Conservation (phyloP, 2,888 invertebrate species). For the Keiferia lycopersicella region DNA sequence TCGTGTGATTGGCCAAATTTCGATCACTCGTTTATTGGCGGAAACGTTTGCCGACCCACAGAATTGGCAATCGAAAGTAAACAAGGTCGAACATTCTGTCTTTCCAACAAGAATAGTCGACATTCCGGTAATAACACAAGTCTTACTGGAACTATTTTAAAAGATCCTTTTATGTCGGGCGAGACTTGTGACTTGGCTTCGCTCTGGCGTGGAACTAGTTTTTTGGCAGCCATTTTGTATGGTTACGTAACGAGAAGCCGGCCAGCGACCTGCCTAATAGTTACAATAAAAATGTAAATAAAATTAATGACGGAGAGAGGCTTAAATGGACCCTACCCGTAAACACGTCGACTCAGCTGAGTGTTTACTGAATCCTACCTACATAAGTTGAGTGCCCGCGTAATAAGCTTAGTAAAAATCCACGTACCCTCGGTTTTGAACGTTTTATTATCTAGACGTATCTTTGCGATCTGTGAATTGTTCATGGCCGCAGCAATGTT, state of each 20-base stretch:
- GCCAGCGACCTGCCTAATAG: constrained; percentile 69
- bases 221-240: constrained; percentile 70
- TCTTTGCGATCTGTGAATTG: constrained; percentile 3
- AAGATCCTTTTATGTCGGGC: constrained; percentile 34
- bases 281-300: constrained; percentile 69
- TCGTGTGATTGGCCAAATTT: background rate
- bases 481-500: background rate
- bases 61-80: constrained; percentile 45
- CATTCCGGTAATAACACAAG: constrained; percentile 12
- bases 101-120: constrained; percentile 18
- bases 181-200: constrained; percentile 41
- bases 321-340: constrained; percentile 46
- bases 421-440: constrained; percentile 8
- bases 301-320: constrained; percentile 59
- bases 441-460: constrained; percentile 23
- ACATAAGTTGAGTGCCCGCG: constrained; percentile 20
- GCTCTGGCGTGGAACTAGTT: constrained; percentile 71
- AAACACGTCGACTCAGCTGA: constrained; percentile 22
- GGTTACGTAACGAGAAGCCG: constrained; percentile 72
- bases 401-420: constrained; percentile 22
- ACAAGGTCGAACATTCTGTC: constrained; percentile 39
- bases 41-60: constrained; percentile 26
- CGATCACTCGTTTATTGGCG: background rate
- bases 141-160: constrained; percentile 32
- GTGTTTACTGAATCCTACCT: constrained; percentile 4